Evolutionary conservation across 1,140 invertebrate species (phyloP).

Genomic region (Drosophila nebulosa): DNA sequence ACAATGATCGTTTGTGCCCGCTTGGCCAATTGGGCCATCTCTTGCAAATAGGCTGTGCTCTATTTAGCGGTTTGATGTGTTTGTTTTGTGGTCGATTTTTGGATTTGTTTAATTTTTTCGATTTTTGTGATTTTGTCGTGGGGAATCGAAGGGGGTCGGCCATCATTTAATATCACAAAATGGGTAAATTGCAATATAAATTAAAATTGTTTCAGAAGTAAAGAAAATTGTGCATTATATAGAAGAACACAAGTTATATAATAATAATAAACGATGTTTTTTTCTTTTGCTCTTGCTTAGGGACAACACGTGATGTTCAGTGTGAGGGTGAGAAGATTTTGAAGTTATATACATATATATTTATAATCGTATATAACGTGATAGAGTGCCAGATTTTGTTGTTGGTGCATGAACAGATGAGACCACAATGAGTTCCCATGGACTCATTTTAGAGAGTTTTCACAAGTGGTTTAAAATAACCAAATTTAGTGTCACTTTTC

Average conservation of each 20-base stretch:
- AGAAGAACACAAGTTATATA: slow-evolving; percentile 10
- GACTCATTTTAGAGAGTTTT: slow-evolving; percentile 62
- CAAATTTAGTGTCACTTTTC: background rate
- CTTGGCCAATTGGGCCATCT: slow-evolving; percentile 73
- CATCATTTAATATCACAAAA: slow-evolving; percentile 35
- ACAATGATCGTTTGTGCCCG: slow-evolving; percentile 75
- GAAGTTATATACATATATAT: background rate
- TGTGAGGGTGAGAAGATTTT: slow-evolving; percentile 3
- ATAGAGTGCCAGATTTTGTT: background rate
- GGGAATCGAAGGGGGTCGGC: background rate
- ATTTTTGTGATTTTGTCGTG: slow-evolving; percentile 3
- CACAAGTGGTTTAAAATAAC: background rate
- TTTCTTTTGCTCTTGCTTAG: slow-evolving; percentile 16
- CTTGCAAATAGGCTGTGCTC: slow-evolving; percentile 73
- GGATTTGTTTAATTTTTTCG: slow-evolving; percentile 24
- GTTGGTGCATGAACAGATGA: background rate
- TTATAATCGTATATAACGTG: background rate
- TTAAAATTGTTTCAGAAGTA: slow-evolving; percentile 57
- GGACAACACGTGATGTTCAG: slow-evolving; percentile 3
- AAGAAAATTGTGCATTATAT: slow-evolving; percentile 34
- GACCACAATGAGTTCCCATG: background rate
- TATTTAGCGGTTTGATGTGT: slow-evolving; percentile 25
- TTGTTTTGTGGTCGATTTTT: slow-evolving; percentile 19
- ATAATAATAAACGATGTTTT: background rate
- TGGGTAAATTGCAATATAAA: slow-evolving; percentile 66